Evolutionary conservation across 2,797 vertebrate genomes (phyloP), one percentile per base, ranked within the genome.

Genomic region (Tapera naevia): DNA sequence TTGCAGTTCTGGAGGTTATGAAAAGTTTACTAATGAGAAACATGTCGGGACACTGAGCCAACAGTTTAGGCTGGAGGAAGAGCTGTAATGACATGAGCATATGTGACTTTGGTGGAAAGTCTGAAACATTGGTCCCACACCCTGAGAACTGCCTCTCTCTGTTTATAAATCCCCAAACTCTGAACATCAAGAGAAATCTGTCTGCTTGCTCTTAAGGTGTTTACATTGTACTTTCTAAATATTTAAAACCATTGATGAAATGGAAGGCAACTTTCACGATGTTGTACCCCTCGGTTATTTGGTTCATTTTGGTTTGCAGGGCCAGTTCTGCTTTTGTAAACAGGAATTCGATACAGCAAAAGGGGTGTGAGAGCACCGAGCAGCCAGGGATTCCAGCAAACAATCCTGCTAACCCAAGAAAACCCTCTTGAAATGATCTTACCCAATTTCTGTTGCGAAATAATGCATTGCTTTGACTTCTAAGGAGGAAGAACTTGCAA

Each of bases 21-120:
- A 93, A 93, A 95, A 96, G 94, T 95, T 97, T 91, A 58, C 78
- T 86, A 81, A 94, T 39, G 93, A 94, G 94, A 92, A 92, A 78
- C 91, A 83, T 39, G 53, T 88, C 1, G 1, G 85, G 87, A 89
- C 6, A 1, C 17, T 0, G 33, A 21, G 88, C 93, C 93, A 89
- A 54, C 13, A 88, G 37, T 16, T 62, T 2, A 5, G 56, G 28
- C 80, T 67, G 76, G 15, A 85, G 90, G 93, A 94, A 92, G 93
- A 91, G 76, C 76, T 35, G 43, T 9, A 54, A 61, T 41, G 94
- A 56, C 72, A 80, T 0, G 7, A 78, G 73, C 62, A 43, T 61
- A 58, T 45, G 5, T 19, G 88, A 58, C 23, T 8, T 5, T 4
- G 61, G 19, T 74, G 91, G 91, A 51, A 94, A 89, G 64, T 85